These are phyloP conservation scores for Pollachius pollachius DNA, from an alignment of 2,113 vertebrate species.

Conservation along the genomic window DNA sequence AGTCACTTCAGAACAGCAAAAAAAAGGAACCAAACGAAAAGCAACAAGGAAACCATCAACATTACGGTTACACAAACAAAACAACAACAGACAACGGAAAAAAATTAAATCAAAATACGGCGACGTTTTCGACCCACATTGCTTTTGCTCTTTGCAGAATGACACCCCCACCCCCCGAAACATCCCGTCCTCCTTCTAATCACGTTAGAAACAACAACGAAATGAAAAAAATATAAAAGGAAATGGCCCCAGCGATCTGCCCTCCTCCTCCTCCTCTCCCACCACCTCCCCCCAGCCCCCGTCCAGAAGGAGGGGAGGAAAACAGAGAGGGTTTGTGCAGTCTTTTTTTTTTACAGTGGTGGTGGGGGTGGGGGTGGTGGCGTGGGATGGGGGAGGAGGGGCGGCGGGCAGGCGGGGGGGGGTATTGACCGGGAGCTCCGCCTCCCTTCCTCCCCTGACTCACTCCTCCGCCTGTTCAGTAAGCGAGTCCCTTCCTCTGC, in stretches of 20 bases:
- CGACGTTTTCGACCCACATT: slow-evolving; percentile 44
- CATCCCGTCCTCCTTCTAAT: slow-evolving; percentile 14
- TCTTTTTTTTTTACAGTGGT: slow-evolving; percentile 19
- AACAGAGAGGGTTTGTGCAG: slow-evolving; percentile 29
- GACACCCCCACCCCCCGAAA: slow-evolving; percentile 29
- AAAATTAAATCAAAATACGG: slow-evolving; percentile 45
- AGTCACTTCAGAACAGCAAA: slow-evolving; percentile 63
- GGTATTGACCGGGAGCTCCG: slow-evolving; percentile 48
- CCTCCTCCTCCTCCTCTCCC: slow-evolving; percentile 22
- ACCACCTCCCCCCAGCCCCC: not conserved
- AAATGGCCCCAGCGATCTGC: slow-evolving; percentile 44
- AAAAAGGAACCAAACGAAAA: slow-evolving; percentile 58
- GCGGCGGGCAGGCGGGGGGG: slow-evolving; percentile 19
- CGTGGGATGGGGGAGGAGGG: slow-evolving; percentile 21
- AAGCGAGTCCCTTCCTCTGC: slow-evolving; percentile 56
- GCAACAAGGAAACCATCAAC: slow-evolving; percentile 49
- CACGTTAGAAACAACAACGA: slow-evolving; percentile 4
- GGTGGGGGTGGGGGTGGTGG: slow-evolving; percentile 36
- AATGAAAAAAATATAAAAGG: slow-evolving; percentile 39
- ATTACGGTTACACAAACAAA: not conserved
- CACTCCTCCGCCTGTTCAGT: slow-evolving; percentile 47
- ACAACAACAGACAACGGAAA: slow-evolving; percentile 56
- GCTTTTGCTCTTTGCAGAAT: slow-evolving; percentile 45
- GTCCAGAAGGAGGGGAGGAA: slow-evolving; percentile 18
- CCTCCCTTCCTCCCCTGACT: slow-evolving; percentile 53